phyloP scores from a whole-genome alignment of 2,888 invertebrate genomes.

The Leptopilina myrica region DNA sequence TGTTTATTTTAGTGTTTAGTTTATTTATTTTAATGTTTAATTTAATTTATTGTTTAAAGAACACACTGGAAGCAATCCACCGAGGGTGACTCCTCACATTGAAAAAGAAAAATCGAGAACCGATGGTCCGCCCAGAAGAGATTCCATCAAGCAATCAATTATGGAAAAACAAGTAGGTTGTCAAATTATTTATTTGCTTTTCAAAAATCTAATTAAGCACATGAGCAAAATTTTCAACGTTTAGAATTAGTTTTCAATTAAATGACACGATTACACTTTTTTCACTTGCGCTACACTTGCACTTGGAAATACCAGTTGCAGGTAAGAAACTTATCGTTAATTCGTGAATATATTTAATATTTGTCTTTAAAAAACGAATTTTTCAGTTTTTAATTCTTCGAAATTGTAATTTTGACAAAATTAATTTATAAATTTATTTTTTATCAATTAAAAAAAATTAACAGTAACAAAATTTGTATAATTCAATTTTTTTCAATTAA shows the following conservation, averaged over 20 bases:
- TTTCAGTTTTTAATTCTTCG: neutral
- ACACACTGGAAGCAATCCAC: conserved; percentile 53
- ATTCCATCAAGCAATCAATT: conserved; percentile 79
- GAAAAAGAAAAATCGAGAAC: conserved; percentile 74
- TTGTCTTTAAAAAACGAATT: neutral
- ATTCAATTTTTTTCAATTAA: too few relatives aligned
- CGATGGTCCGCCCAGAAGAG: conserved; percentile 73
- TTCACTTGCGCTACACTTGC: conserved; percentile 20
- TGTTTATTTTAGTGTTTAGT: too few relatives aligned
- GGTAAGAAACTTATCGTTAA: conserved; percentile 47
- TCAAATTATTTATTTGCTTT: conserved; percentile 35
- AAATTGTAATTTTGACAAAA: neutral
- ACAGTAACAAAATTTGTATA: too few relatives aligned
- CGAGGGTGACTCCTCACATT: conserved; percentile 63
- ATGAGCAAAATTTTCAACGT: conserved; percentile 3
- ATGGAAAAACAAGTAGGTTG: conserved; percentile 90
- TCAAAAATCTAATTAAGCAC: neutral
- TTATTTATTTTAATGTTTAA: conserved; percentile 17
- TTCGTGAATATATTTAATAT: conserved; percentile 18
- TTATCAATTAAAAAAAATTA: too few relatives aligned
- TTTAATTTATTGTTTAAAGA: conserved; percentile 23
- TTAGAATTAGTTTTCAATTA: neutral
- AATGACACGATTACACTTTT: conserved; percentile 29
- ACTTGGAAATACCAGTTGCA: conserved; percentile 53
- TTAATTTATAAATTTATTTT: neutral